Conservation (phyloP, 2,797 vertebrate genomes). For the Pseudochirops corinnae region DNA sequence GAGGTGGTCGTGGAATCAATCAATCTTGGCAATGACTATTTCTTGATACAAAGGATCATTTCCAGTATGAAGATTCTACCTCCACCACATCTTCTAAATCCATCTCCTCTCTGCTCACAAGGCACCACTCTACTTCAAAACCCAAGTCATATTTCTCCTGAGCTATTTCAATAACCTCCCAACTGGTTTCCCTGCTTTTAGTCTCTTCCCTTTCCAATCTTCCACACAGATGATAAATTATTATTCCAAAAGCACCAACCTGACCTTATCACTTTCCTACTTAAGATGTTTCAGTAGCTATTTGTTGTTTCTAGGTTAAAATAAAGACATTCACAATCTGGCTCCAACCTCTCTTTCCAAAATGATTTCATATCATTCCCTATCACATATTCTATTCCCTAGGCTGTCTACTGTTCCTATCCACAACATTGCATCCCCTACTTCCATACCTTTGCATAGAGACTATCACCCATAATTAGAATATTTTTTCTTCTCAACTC, state of each 20-base stretch:
- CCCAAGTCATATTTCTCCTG: not conserved
- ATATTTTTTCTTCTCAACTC: not conserved
- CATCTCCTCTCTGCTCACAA: not conserved
- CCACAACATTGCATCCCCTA: not conserved
- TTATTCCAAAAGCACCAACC: not conserved
- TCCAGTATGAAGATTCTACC: not conserved
- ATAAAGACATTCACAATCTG: not conserved
- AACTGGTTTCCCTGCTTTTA: not conserved
- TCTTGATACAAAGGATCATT: constrained; percentile 61
- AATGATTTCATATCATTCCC: not conserved
- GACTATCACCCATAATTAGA: not conserved
- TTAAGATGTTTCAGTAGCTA: not conserved
- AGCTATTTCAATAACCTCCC: not conserved
- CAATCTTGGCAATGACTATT: constrained; percentile 65
- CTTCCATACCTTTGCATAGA: not conserved
- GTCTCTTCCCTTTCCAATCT: not conserved
- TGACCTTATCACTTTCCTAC: not conserved
- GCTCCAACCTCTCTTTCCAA: not conserved
- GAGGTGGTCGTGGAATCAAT: not conserved
- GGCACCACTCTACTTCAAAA: not conserved
- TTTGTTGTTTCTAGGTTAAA: not conserved
- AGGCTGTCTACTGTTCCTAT: not conserved
- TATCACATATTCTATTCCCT: not conserved
- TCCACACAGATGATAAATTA: not conserved
- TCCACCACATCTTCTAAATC: not conserved